Evolutionary conservation across 1,140 invertebrate genomes (phyloP).

Genomic region (Glossosoma conforme): DNA sequence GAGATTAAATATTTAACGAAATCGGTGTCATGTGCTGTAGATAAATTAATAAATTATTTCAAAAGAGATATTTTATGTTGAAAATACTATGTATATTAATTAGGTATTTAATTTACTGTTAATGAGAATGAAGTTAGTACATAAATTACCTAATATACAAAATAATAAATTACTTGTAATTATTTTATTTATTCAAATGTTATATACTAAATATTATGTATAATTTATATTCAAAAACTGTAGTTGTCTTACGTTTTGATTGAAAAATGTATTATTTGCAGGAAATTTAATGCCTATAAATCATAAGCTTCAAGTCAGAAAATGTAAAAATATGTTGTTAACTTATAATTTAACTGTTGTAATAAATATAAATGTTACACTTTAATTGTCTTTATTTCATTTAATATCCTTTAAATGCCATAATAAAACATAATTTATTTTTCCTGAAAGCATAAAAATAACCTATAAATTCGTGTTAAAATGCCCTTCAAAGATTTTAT

Average conservation of each 20-base stretch:
- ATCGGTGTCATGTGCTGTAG: no score
- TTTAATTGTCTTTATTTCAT: conserved; percentile 1
- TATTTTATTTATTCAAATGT: background rate
- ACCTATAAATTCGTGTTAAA: background rate
- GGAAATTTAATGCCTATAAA: background rate
- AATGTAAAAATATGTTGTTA: conserved; percentile 1
- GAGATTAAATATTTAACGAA: background rate
- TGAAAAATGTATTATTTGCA: background rate
- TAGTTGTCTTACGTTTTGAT: background rate
- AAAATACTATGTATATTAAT: background rate
- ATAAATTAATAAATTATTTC: background rate
- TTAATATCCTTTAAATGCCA: no score
- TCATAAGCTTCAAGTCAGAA: background rate
- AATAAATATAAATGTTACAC: conserved; percentile 17
- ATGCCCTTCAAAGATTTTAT: background rate
- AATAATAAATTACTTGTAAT: background rate
- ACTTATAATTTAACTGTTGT: conserved; percentile 8
- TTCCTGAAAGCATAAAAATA: background rate
- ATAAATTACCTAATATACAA: background rate
- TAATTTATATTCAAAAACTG: conserved; percentile 2
- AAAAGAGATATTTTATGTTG: background rate
- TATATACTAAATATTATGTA: background rate
- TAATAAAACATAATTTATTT: background rate
- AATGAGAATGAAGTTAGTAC: background rate
- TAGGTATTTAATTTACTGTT: background rate